These are phyloP conservation scores for Trichogramma dendrolimi DNA, from an alignment of 2,888 invertebrate species.

Conservation along the genomic window DNA sequence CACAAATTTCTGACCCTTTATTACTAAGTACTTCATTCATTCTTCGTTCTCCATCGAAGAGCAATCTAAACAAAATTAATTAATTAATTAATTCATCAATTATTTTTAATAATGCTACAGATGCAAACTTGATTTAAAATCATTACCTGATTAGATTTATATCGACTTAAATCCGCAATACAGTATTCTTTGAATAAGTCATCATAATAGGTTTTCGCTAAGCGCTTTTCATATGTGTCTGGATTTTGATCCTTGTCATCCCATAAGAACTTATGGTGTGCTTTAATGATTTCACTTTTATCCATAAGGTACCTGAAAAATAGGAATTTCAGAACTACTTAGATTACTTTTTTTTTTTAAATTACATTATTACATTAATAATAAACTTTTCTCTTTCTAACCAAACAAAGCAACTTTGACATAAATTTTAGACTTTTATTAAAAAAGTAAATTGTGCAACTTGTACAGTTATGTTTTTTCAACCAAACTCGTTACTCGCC, in stretches of 20 bases:
- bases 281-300: neutral
- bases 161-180: conserved; percentile 20
- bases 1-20: conserved; percentile 22
- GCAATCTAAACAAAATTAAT: conserved; percentile 13
- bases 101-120: neutral
- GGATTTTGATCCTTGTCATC: conserved; percentile 5
- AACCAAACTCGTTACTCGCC: no score
- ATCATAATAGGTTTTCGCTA: conserved; percentile 14
- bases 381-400: no score
- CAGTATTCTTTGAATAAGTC: conserved; percentile 24
- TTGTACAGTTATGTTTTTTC: no score
- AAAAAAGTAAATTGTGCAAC: no score
- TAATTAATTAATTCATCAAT: neutral
- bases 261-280: conserved; percentile 19
- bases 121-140: neutral
- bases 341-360: no score
- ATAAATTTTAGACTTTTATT: no score
- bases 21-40: conserved; percentile 25
- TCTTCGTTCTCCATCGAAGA: conserved; percentile 23
- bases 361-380: no score
- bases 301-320: no score
- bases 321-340: no score
- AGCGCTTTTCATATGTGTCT: neutral
- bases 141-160: conserved; percentile 11
- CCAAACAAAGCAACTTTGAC: no score